phyloP scores from a whole-genome alignment of 2,888 invertebrate genomes.

The Rhorus exstirpatorius region DNA sequence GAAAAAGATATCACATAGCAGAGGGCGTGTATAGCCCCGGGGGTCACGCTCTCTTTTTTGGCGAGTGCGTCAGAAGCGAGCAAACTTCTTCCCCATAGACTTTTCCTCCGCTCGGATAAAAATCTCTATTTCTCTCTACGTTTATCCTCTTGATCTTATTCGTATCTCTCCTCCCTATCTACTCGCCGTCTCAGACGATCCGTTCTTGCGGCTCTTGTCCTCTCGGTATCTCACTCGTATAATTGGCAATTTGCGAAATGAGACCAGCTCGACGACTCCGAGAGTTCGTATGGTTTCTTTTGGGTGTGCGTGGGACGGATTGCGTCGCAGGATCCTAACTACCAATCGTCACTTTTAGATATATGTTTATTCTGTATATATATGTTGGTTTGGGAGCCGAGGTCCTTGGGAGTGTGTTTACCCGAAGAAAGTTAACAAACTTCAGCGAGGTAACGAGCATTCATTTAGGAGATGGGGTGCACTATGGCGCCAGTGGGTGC shows the following conservation, averaged over 20 bases:
- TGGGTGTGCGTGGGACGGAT: constrained; percentile 30
- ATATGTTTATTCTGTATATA: neutral
- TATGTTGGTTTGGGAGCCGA: neutral
- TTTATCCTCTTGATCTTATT: constrained; percentile 28
- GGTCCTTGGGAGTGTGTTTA: constrained; percentile 16
- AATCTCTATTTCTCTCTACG: constrained; percentile 47
- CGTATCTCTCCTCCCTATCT: constrained; percentile 34
- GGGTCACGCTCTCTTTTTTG: constrained; percentile 14
- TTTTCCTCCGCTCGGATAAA: constrained; percentile 49
- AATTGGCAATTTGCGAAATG: constrained; percentile 76
- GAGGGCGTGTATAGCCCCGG: neutral
- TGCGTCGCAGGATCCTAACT: constrained; percentile 14
- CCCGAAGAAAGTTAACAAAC: constrained; percentile 45
- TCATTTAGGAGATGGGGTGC: neutral
- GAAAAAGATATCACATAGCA: constrained; percentile 2
- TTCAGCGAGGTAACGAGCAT: constrained; percentile 31
- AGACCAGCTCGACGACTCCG: constrained; percentile 45
- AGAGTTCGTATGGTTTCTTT: constrained; percentile 17
- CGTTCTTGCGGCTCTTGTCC: constrained; percentile 7
- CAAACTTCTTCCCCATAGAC: constrained; percentile 24
- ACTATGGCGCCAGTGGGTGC: constrained; percentile 26
- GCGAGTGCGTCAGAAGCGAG: constrained; percentile 18
- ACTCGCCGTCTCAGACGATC: constrained; percentile 41
- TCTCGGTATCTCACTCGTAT: constrained; percentile 70
- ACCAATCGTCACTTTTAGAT: constrained; percentile 26